Conservation (phyloP, 2,888 invertebrate species). For the Catocala sponsa region DNA sequence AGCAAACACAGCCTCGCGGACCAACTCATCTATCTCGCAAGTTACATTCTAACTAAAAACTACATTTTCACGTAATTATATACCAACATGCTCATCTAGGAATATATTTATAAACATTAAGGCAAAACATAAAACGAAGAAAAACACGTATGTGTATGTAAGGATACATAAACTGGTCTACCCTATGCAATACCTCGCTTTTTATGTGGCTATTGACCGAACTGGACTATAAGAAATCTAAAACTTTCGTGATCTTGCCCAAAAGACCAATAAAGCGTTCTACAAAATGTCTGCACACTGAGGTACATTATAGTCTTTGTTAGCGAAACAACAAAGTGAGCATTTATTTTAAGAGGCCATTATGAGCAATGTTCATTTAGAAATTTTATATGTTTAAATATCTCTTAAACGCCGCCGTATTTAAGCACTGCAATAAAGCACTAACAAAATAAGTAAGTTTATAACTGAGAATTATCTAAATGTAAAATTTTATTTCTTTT, state of each 20-base stretch:
- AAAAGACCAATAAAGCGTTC: conserved; percentile 57
- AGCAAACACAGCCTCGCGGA: conserved; percentile 56
- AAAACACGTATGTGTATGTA: conserved; percentile 25
- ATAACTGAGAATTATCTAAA: conserved; percentile 17
- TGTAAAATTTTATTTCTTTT: conserved; percentile 9
- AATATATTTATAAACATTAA: conserved; percentile 31
- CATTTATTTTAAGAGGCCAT: conserved; percentile 25
- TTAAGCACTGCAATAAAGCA: conserved; percentile 21
- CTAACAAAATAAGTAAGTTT: conserved; percentile 13
- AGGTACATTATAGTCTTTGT: conserved; percentile 42
- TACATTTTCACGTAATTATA: conserved; percentile 14
- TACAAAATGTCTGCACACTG: conserved; percentile 44
- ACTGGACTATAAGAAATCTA: conserved; percentile 54
- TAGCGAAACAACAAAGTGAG: conserved; percentile 41
- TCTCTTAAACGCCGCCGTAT: conserved; percentile 5
- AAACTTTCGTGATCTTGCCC: conserved; percentile 55
- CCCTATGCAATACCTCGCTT: conserved; percentile 48
- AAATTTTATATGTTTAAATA: conserved; percentile 24
- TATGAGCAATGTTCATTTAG: conserved; percentile 31
- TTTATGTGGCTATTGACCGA: conserved; percentile 55
- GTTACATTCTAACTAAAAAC: conserved; percentile 51
- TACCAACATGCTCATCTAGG: conserved; percentile 15
- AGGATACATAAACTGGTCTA: conserved; percentile 39
- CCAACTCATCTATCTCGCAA: conserved; percentile 48
- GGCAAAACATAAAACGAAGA: conserved; percentile 33